phyloP scores from a whole-genome alignment of 2,888 invertebrate genomes.

The Nomada fucata region DNA sequence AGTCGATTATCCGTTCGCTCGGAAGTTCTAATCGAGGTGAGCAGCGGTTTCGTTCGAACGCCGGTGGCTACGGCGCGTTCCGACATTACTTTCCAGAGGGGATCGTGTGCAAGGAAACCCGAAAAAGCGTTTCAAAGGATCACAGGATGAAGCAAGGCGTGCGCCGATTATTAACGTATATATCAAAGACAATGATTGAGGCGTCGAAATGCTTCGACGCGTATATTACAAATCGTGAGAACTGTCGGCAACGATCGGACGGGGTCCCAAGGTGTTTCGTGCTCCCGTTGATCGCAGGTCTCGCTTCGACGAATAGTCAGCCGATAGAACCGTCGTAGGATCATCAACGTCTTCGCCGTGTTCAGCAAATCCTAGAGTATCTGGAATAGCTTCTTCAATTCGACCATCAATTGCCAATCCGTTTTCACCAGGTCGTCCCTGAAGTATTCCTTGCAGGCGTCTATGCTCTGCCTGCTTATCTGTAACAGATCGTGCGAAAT shows the following conservation, averaged over 20 bases:
- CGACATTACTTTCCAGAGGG: not conserved
- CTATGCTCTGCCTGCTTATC: conserved; percentile 99
- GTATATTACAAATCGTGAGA: conserved; percentile 55
- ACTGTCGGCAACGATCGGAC: conserved; percentile 40
- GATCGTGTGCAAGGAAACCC: not conserved
- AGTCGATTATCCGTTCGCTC: not conserved
- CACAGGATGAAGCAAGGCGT: conserved; percentile 38
- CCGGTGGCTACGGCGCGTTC: not conserved
- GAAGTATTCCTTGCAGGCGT: conserved; percentile 99
- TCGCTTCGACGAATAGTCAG: conserved; percentile 8
- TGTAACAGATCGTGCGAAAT: conserved; percentile 84
- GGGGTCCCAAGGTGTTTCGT: conserved; percentile 7
- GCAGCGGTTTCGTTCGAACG: not conserved
- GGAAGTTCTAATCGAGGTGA: not conserved
- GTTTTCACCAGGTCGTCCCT: conserved; percentile 97
- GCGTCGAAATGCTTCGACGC: conserved; percentile 34
- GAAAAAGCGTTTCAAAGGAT: conserved; percentile 12
- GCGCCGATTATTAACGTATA: conserved; percentile 20
- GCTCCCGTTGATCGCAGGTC: conserved; percentile 21
- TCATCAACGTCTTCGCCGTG: conserved; percentile 26
- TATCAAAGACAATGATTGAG: conserved; percentile 44
- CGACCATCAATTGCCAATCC: conserved; percentile 99
- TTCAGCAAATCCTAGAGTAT: conserved; percentile 89
- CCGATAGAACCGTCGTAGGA: conserved; percentile 18
- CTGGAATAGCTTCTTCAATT: conserved; percentile 98